Conservation (phyloP, 2,888 invertebrate species). For the Epirrhoe alternata region DNA sequence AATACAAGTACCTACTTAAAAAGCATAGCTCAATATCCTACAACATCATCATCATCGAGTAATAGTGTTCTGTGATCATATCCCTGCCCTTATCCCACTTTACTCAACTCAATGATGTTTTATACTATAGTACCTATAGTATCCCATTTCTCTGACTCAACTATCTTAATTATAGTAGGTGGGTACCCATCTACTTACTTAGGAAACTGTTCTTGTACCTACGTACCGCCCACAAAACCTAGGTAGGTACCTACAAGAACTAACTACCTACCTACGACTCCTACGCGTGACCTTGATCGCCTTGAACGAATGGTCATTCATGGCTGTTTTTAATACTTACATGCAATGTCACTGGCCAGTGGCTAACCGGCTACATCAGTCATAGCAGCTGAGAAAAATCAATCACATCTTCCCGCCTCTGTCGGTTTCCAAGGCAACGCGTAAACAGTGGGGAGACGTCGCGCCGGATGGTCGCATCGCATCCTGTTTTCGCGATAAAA, state of each 20-base stretch:
- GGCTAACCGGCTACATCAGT: constrained; percentile 50
- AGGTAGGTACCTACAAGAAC: no score
- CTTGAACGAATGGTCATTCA: constrained; percentile 49
- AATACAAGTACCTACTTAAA: no score
- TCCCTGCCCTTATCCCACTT: no score
- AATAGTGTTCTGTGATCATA: no score
- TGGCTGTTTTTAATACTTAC: constrained; percentile 37
- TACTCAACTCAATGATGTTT: no score
- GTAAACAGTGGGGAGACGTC: constrained; percentile 79
- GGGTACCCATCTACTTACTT: no score
- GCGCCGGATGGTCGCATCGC: constrained; percentile 56
- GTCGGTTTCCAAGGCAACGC: constrained; percentile 80
- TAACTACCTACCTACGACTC: neutral
- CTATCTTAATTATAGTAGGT: no score
- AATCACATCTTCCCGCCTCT: constrained; percentile 77
- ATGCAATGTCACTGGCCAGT: constrained; percentile 23
- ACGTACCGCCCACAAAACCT: neutral
- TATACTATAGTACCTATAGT: no score
- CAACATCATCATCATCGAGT: no score
- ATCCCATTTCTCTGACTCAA: no score
- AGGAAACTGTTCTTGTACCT: neutral
- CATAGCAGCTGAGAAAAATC: constrained; percentile 74
- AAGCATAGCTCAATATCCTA: no score
- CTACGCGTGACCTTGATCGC: neutral
- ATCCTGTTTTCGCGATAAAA: constrained; percentile 46